A percentile compares a stretch with the other conserved stretches of the same genome.
These are phyloP conservation scores for Brachystomella parvula DNA, from an alignment of 1,140 invertebrate genomes.

Conservation along the genomic window DNA sequence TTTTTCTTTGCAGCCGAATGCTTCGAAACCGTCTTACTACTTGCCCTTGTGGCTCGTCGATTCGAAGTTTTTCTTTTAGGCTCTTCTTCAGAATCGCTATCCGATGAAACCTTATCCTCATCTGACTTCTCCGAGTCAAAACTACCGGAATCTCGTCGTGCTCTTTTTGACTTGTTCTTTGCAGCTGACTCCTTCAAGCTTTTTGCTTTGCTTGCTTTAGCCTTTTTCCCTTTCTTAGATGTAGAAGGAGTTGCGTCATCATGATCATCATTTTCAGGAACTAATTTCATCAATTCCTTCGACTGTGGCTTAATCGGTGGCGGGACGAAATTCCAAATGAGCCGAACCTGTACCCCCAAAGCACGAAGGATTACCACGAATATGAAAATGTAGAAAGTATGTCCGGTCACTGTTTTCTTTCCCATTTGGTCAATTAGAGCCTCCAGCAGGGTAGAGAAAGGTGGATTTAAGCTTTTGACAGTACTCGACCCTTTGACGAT, in stretches of 20 bases:
- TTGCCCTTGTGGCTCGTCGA: no score
- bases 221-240: no score
- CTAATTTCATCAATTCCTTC: constrained; percentile 46
- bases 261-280: constrained; percentile 24
- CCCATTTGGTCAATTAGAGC: constrained; percentile 53
- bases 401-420: constrained; percentile 49
- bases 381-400: constrained; percentile 60
- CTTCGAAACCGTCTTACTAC: no score
- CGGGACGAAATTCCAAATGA: constrained; percentile 60
- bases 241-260: constrained; percentile 19
- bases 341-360: constrained; percentile 67
- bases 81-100: no score
- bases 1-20: background rate
- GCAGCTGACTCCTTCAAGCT: no score
- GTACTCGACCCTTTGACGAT: constrained; percentile 37
- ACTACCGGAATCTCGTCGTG: no score
- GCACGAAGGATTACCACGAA: constrained; percentile 66
- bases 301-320: constrained; percentile 54
- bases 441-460: background rate
- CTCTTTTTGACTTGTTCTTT: no score
- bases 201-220: no score
- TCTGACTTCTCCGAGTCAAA: no score
- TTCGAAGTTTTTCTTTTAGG: no score
- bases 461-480: background rate
- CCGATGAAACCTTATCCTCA: no score